Evolutionary conservation across 2,888 invertebrate genomes (phyloP).

Genomic region (Cinara cedri): DNA sequence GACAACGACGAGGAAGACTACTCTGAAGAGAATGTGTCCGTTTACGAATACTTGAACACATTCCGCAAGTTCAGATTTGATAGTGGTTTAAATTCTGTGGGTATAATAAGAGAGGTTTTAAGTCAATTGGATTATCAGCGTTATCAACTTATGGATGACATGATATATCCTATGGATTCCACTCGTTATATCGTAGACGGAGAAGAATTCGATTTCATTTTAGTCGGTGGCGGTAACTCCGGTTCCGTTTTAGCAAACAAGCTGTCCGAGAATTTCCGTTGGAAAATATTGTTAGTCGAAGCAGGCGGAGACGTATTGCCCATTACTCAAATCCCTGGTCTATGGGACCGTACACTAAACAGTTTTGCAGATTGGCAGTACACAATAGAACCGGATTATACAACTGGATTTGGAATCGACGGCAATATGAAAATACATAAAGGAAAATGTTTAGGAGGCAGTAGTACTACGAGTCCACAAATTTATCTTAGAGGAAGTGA

Average conservation of each 20-base stretch:
- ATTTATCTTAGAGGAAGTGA: slow-evolving; percentile 46
- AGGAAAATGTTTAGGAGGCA: slow-evolving; percentile 52
- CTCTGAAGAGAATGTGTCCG: background rate
- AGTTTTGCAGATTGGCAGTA: slow-evolving; percentile 49
- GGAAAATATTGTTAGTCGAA: slow-evolving; percentile 52
- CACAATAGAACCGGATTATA: slow-evolving; percentile 11
- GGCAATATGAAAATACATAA: slow-evolving; percentile 46
- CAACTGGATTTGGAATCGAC: slow-evolving; percentile 49
- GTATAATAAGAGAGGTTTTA: slow-evolving; percentile 47
- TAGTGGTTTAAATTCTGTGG: slow-evolving; percentile 33
- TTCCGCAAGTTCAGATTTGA: slow-evolving; percentile 47
- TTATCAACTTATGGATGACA: slow-evolving; percentile 38
- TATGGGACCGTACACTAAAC: slow-evolving; percentile 23
- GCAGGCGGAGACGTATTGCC: slow-evolving; percentile 55
- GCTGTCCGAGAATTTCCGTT: slow-evolving; percentile 26
- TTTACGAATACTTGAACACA: slow-evolving; percentile 49
- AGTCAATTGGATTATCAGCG: slow-evolving; percentile 49
- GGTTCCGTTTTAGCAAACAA: slow-evolving; percentile 54
- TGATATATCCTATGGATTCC: slow-evolving; percentile 44
- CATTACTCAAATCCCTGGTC: slow-evolving; percentile 39
- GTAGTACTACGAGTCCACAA: slow-evolving; percentile 7
- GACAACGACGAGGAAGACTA: background rate
- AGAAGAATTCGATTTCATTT: slow-evolving; percentile 53
- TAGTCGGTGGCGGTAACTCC: slow-evolving; percentile 51
- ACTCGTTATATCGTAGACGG: slow-evolving; percentile 24